Evolutionary conservation across 2,113 vertebrate species (phyloP).

Genomic region (Pomatorhinus ruficollis): DNA sequence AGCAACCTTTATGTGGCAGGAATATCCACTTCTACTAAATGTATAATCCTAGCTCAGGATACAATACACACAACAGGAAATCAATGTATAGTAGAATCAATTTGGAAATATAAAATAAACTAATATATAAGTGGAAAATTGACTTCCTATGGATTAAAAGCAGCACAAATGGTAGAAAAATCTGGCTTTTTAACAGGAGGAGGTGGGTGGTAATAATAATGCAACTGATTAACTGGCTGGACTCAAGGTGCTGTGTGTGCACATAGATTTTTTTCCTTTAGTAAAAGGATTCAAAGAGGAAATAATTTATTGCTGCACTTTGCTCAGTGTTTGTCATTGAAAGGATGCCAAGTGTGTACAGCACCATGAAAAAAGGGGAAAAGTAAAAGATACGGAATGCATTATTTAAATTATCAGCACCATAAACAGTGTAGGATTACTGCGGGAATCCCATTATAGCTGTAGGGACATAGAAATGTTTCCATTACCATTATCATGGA

Average conservation of each 20-base stretch:
- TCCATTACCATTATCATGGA: neutral
- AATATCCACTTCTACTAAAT: slow-evolving; percentile 92
- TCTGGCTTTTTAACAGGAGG: slow-evolving; percentile 69
- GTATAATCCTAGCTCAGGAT: slow-evolving; percentile 92
- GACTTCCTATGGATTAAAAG: slow-evolving; percentile 94
- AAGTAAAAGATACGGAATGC: neutral
- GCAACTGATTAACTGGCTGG: slow-evolving; percentile 66
- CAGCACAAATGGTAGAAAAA: slow-evolving; percentile 74
- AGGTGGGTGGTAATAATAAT: slow-evolving; percentile 69
- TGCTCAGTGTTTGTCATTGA: slow-evolving; percentile 62
- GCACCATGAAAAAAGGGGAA: neutral
- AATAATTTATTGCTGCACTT: slow-evolving; percentile 68
- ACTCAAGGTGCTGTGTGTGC: slow-evolving; percentile 51
- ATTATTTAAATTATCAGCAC: slow-evolving; percentile 56
- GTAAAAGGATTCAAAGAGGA: slow-evolving; percentile 62
- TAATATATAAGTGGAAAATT: slow-evolving; percentile 85
- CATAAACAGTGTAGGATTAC: slow-evolving; percentile 40
- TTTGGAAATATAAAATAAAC: slow-evolving; percentile 97
- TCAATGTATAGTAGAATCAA: slow-evolving; percentile 94
- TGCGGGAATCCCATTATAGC: neutral
- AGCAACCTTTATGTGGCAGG: slow-evolving; percentile 83
- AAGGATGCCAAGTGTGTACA: slow-evolving; percentile 62
- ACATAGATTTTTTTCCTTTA: slow-evolving; percentile 40
- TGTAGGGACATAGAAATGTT: neutral
- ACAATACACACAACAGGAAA: slow-evolving; percentile 92